Base-by-base conservation (phyloP, 2,797 vertebrate species). In the Lagocephalus sceleratus region DNA sequence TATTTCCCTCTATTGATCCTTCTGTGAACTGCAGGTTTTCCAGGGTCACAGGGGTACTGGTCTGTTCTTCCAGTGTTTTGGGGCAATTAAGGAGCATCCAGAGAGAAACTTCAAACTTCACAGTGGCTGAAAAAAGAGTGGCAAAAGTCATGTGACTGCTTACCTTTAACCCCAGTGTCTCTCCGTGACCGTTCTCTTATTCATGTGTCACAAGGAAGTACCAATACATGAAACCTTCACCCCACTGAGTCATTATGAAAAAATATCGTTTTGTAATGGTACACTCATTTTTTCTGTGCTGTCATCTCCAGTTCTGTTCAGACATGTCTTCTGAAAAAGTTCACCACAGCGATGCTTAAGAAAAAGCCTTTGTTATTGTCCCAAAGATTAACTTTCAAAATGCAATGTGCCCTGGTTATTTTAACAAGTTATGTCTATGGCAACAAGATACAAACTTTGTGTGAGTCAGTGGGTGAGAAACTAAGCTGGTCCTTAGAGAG, bases 401-500 rank as follows among this genome's bases (percentile, higher is more conserved):
- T 56, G 17, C 55, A 35, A 40, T 16, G 29, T 41, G 19, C 23
- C 45, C 43, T 45, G 23, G 19, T 49, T 43, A 51, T 71, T 71
- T 54, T 25, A 45, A 53, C 42, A 59, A 71, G 54, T 45, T 63
- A 63, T 54, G 21, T 51, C 58, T 22, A 66, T 72, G 46, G 45
- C 61, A 76, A 65, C 48, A 17, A 42, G 48, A 68, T 61, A 68
- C 54, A 71, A 61, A 68, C 57, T 63, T 17, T 70, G 60, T 54
- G 55, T 76, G 75, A 79, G 68, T 81, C 76, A 76, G 41, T 51
- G 39, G 53, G 38, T 70, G 60, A 68, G 54, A 59, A 59, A 54
- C 41, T 4, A 45, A 73, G 58, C 60, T 43, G 25, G 55, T 66
- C 63, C 57, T 60, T 3, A 9, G 67, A 69, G 52, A 62, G 47